phyloP scores from a whole-genome alignment of 1,140 invertebrate genomes.

The Drosophila nebulosa region DNA sequence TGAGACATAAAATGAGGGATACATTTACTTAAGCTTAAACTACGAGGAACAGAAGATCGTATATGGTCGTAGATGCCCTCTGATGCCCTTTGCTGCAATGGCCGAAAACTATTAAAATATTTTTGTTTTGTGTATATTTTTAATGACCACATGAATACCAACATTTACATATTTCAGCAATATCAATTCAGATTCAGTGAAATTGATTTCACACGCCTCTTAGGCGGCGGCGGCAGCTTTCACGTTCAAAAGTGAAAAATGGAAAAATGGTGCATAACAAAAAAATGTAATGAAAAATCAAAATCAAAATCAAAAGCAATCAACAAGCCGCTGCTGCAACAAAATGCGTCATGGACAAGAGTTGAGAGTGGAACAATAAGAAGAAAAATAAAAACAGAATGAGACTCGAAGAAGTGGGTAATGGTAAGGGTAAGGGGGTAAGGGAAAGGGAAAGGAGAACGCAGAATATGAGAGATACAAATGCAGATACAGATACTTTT shows the following conservation, averaged over 20 bases:
- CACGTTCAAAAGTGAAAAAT: conserved; percentile 21
- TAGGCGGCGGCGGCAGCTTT: conserved; percentile 43
- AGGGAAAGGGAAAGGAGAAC: conserved; percentile 15
- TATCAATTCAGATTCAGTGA: conserved; percentile 23
- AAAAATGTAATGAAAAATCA: conserved; percentile 41
- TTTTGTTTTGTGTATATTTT: conserved; percentile 16
- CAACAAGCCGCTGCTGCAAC: background rate
- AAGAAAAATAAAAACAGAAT: conserved; percentile 13
- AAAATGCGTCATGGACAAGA: background rate
- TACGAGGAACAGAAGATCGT: too few relatives aligned
- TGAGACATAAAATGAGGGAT: too few relatives aligned
- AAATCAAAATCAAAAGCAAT: conserved; percentile 48
- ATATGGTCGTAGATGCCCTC: too few relatives aligned
- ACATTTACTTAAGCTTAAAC: too few relatives aligned
- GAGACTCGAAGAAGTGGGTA: too few relatives aligned
- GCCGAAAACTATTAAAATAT: conserved; percentile 62
- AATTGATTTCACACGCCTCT: conserved; percentile 60
- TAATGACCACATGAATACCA: conserved; percentile 40
- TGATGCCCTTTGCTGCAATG: too few relatives aligned
- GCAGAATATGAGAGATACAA: conserved; percentile 1
- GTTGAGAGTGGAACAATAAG: background rate
- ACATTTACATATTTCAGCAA: conserved; percentile 39
- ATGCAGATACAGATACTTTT: conserved; percentile 32
- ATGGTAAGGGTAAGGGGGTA: too few relatives aligned
- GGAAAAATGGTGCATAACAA: conserved; percentile 26